phyloP scores from a whole-genome alignment of 1,140 invertebrate species.

The Acyrthosiphon pisum region DNA sequence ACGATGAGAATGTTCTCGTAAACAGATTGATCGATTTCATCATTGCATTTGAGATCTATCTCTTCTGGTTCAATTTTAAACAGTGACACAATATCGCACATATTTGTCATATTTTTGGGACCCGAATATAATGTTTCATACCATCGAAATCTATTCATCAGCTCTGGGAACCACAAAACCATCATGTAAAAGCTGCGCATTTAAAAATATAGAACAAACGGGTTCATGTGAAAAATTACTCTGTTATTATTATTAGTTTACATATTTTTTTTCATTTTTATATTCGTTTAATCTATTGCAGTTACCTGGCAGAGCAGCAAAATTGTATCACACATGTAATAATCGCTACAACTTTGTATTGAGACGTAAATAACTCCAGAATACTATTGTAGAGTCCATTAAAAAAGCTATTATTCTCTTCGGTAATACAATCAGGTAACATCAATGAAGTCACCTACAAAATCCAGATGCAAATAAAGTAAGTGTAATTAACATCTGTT shows the following conservation, averaged over 20 bases:
- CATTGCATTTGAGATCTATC: neutral
- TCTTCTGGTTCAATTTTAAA: neutral
- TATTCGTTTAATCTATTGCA: neutral
- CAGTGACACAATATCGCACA: constrained; percentile 35
- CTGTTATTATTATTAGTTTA: neutral
- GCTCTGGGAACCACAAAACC: constrained; percentile 92
- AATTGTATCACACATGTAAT: constrained; percentile 32
- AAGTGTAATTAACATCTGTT: neutral
- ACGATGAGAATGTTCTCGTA: constrained; percentile 38
- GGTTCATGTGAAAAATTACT: neutral
- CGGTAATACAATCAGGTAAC: neutral
- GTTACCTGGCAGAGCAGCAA: constrained; percentile 46
- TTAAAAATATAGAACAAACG: neutral
- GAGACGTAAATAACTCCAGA: neutral
- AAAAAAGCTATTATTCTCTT: neutral
- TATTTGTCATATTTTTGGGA: neutral
- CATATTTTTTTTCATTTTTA: neutral
- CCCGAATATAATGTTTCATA: constrained; percentile 68
- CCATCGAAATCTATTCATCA: constrained; percentile 85
- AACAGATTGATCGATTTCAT: constrained; percentile 16
- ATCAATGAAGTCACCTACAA: neutral
- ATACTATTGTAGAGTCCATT: neutral
- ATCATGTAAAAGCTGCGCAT: constrained; percentile 80
- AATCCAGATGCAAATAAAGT: neutral
- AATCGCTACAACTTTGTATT: constrained; percentile 25